Base-by-base conservation (phyloP, 2,113 vertebrate species). In the Labrus mixtus region DNA sequence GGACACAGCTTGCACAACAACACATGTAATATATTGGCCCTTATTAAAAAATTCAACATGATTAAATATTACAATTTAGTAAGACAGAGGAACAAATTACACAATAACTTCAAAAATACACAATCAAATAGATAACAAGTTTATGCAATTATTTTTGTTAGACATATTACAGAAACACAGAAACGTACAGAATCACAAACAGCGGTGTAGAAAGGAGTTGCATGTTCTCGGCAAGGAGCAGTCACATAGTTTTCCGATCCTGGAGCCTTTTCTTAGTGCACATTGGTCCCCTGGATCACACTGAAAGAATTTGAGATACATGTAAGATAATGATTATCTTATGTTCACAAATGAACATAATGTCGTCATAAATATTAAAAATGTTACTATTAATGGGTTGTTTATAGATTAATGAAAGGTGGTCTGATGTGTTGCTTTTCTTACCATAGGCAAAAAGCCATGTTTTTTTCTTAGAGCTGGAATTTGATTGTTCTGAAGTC, bases 281-380 rank as follows among this genome's bases (percentile, higher is more conserved):
- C 90, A 92, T 78, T 86, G 87, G 19, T 92, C 89, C 59, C 91
- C 92, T 68, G 90, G 84, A 65, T 91, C 87, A 87, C 91, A 91
- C 90, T 91, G 76, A 22, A 76, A 68, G 13, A 11, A 41, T 9
- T 23, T 13, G 6, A 51, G 64, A 48, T 23, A 33, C 36, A 19
- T 20, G 16, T 48, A 45, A 20, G 39, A 19, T 3, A 29, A 29
- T 23, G 0, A 12, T 20, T 3, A 36, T 57, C 25, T 33, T 10
- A 10, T 13, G 0, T 22, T 54, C 10, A 8, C 8, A 51, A 25
- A 6, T 36, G 3, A 25, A 29, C 10, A 12, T 13, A 4, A 56
- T n/a, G n/a, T n/a, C n/a, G n/a, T n/a, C n/a, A n/a, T n/a, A n/a
- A 45, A 67, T 37, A 2, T n/a, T 16, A 7, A 17, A 66, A 7